A percentile compares a stretch with the other conserved stretches of the same genome.
Evolutionary conservation across 1,140 invertebrate genomes (phyloP).

Genomic region (Drosophila burlai): DNA sequence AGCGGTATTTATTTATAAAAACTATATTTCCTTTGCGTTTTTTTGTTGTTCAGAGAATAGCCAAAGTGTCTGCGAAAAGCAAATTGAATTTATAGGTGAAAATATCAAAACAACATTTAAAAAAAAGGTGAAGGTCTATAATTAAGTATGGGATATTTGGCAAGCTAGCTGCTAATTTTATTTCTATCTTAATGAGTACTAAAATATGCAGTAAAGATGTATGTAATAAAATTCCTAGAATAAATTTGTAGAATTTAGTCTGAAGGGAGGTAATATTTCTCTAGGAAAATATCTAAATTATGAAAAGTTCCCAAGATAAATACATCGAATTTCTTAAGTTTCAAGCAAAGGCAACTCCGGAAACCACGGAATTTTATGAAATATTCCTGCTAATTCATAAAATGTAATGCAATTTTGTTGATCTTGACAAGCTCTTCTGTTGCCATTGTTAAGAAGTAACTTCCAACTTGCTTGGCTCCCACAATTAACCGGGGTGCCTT

Average conservation of each 20-base stretch:
- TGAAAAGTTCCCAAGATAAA: background rate
- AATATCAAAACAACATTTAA: background rate
- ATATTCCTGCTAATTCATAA: conserved; percentile 26
- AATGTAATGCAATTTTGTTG: conserved; percentile 20
- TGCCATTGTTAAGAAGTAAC: conserved; percentile 4
- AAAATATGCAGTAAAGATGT: background rate
- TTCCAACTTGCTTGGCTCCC: conserved; percentile 15
- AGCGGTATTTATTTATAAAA: conserved; percentile 40
- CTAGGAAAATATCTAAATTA: background rate
- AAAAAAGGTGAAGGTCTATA: conserved; percentile 44
- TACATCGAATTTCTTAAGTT: conserved; percentile 2
- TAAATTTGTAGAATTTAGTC: background rate
- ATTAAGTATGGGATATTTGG: conserved; percentile 42
- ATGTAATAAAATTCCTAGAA: too few relatives aligned
- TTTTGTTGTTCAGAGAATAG: conserved; percentile 38
- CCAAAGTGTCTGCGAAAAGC: conserved; percentile 58
- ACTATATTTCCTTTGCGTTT: conserved; percentile 25
- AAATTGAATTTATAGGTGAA: conserved; percentile 24
- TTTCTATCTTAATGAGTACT: too few relatives aligned
- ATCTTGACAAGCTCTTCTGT: conserved; percentile 8
- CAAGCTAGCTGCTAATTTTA: background rate
- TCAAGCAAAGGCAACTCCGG: background rate
- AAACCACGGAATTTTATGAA: background rate
- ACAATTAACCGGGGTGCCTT: conserved; percentile 29
- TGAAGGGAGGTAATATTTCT: background rate